Evolutionary conservation across 2,113 vertebrate species (phyloP), one percentile per base, ranked within the genome.

Genomic region (Oryzias melastigma): DNA sequence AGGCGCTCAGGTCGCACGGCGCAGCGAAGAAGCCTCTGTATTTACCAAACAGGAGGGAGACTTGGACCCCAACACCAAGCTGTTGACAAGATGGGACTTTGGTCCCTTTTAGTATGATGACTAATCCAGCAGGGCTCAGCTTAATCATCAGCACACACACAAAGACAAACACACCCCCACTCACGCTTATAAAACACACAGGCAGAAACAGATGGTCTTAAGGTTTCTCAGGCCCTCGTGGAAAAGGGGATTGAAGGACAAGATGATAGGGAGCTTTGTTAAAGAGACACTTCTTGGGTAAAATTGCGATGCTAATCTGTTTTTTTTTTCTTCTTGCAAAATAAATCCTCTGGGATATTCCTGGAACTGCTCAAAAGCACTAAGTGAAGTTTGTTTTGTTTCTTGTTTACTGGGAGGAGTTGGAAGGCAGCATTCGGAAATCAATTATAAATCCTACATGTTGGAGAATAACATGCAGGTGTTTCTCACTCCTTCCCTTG

Each of bases 91-190:
- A 87, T 82, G 73, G 76, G 84, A 81, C 68, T 61, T 68, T 50
- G 70, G 75, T 80, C 73, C 62, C 74, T 85, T 68, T 88, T 81
- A 87, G 88, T 69, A 77, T 78, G 81, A 82, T 78, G 83, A 86
- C 87, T 86, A 82, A 87, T 88, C 78, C 85, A 80, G 62, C 16
- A n/a, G 58, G 84, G 55, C 81, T 77, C 52, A 76, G 48, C 17
- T 77, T 85, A 84, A 84, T 84, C 81, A 82, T 71, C 69, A 58
- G 42, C 54, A 52, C 64, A 68, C 56, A 75, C 56, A 80, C 44
- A 71, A 67, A 61, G 46, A 62, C 35, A 35, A 35, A 35, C 35
- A 54, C 58, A 65, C 62, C 69, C 77, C 46, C 29, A 10, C 56
- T 47, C n/a, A 19, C n/a, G 1, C 51, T 19, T 20, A 22, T 45